Base-by-base conservation (phyloP, 1,140 invertebrate genomes). In the Belonocnema kinseyi region DNA sequence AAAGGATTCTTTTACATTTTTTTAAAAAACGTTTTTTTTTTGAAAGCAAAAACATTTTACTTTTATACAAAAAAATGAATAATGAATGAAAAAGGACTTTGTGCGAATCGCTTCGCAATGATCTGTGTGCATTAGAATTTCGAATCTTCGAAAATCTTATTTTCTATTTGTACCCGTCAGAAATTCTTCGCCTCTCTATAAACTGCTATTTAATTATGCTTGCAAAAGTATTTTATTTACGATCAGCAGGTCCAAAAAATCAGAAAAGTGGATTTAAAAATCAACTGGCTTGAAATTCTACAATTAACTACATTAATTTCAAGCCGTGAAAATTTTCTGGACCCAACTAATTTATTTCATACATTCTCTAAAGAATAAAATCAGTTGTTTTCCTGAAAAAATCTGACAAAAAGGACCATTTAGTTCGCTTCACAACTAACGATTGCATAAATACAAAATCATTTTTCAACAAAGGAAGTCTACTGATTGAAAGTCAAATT, bases 111-210 rank as follows among this genome's bases (percentile, higher is more conserved):
- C 21, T 56, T 56, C 54, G 17, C 5, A 21, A 56, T 56, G 26
- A 66, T 6, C 16, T 66, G 40, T 78, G 83, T 84, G 78, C 58
- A 86, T 86, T 83, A 79, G 84, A 86, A 86, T 82, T 87, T 87
- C 83, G 88, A 88, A 87, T 87, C 81, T 85, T 71, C 84, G 82
- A 80, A 66, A 66, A 81, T 85, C 77, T 82, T 83, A 81, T 81
- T 86, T 85, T 83, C 88, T 90, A 91, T 91, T 90, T 91, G 90
- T 91, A 91, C 90, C 89, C 88, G 85, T 86, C 86, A 89, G 88
- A 91, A 90, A 88, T 86, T 84, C 84, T 85, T 85, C 86, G 80
- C 82, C 80, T 82, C 81, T 79, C 80, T 85, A 79, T 77, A 77
- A 83, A 78, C 73, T 72, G 77, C 77, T 72, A 70, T 78, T 78